Base-by-base conservation (phyloP, 2,113 vertebrate species). In the Tyto alba region DNA sequence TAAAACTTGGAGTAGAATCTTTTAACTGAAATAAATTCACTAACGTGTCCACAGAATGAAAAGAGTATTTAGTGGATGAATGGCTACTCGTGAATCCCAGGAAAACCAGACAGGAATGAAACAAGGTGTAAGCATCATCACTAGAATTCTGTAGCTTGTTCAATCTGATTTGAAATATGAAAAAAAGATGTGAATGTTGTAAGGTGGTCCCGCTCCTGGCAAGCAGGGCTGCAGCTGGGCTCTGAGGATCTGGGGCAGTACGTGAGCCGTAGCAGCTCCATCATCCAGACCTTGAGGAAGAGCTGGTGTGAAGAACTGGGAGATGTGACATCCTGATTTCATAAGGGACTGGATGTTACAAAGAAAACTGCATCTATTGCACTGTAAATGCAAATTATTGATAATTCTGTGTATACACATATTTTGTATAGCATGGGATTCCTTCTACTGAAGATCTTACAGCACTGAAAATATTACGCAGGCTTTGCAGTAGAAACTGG, bases 21-120 rank as follows among this genome's bases (percentile, higher is more conserved):
- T 92, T 95, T 86, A 71, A 68, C 11, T 84, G 27, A 94, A 87
- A 95, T 93, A 68, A 85, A 91, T 67, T 92, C 63, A 43, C 63
- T 79, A 17, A 74, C 86, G 25, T 52, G 55, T 57, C 40, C 36
- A 10, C 85, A 83, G 75, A 94, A 89, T 71, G 19, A 83, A 40
- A 73, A 50, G 48, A 32, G 16, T 87, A 34, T 62, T 95, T 69
- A 73, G 22, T 75, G 52, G 59, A 10, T 56, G 34, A 4, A 29
- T 80, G 47, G 21, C 17, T 93, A 22, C 7, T 57, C 69, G 73
- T n/a, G 63, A 86, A 66, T 50, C 12, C 13, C 19, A 47, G 55
- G 50, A 38, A 84, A 85, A 92, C 4, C 9, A 59, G 19, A 4
- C 15, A 62, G 30, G 64, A 88, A 59, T 72, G 3, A 82, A 87